Conservation (phyloP, 2,797 vertebrate species). For the Sparidentex hasta region DNA sequence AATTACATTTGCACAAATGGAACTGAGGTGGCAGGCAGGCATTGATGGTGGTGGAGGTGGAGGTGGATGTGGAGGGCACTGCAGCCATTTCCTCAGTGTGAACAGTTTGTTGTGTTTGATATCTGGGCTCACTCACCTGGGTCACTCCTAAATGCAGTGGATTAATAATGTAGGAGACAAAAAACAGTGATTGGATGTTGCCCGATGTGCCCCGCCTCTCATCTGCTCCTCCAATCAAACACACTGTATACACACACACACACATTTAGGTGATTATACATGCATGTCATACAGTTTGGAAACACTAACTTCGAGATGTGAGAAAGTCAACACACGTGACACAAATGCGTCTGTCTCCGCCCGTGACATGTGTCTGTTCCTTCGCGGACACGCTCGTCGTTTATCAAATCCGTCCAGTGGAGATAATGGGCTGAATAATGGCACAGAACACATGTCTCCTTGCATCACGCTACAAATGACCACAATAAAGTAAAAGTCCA, state of each 20-base stretch:
- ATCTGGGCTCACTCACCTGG: conserved; percentile 50
- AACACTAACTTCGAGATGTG: conserved; percentile 4
- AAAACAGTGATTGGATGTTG: conserved; percentile 38
- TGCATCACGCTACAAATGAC: background rate
- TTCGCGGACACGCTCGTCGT: conserved; percentile 27
- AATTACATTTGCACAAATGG: conserved; percentile 41
- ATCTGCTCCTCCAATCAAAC: conserved; percentile 30
- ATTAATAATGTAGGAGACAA: conserved; percentile 59
- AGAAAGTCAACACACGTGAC: background rate
- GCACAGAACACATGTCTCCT: background rate
- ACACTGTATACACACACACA: background rate
- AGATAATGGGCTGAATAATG: conserved; percentile 9
- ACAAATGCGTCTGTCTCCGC: conserved; percentile 11
- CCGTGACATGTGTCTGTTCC: conserved; percentile 33
- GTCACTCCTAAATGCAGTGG: conserved; percentile 31
- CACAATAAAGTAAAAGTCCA: background rate
- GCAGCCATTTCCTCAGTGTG: conserved; percentile 27
- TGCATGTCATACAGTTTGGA: conserved; percentile 4
- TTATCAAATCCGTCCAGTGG: conserved; percentile 9
- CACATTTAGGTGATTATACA: background rate
- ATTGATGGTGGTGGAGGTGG: background rate
- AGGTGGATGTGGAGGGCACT: background rate
- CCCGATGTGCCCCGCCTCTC: conserved; percentile 18
- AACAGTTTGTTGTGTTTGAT: conserved; percentile 49
- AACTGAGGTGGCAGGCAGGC: background rate